Evolutionary conservation across 2,113 vertebrate genomes (phyloP), one percentile per base, ranked within the genome.

Genomic region (Phylloscopus whistleri): DNA sequence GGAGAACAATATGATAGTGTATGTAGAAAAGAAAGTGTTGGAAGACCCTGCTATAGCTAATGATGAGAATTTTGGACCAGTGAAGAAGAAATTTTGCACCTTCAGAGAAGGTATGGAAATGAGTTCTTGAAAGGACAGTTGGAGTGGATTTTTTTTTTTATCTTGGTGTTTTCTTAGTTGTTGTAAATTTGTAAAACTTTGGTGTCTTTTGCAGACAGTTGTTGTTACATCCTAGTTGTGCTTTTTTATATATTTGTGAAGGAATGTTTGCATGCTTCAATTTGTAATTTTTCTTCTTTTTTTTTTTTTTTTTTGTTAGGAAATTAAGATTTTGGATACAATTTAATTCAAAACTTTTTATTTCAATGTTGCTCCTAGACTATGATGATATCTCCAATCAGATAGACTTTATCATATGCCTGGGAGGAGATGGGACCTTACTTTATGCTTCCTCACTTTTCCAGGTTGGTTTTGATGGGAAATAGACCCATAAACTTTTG

Each of bases 51-150:
- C 98, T 60, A 98, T 99, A 55, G 97, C 97, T 26, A 97, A 97
- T 2, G 99, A 99, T 63, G 99, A 99, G 82, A 98, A 98, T 95
- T 99, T 99, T 59, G 98, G 98, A 83, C 97, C 98, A 51, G 97
- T 99, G 69, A 99, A 98, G 58, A 99, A 98, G 97, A 99, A 98
- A 84, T 99, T 99, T 96, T 99, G 99, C 98, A 99, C 99, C 87
- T 99, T 99, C 96, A 98, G 98, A 91, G 99, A 99, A 98, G 99
- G 99, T 98, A 96, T 31, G 59, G 69, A 62, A 88, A 6, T 49
- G 18, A 48, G 13, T 49, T 26, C 12, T 59, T 24, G 10, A 22
- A 53, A 74, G 27, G 8, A 10, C 30, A 68, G 12, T 5, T 73
- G 22, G 26, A 74, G 6, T 41, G 2, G 16, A 1, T 16, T 26